Conservation (phyloP, 92 coral and sea anemone species). For the Pocillopora meandrina region DNA sequence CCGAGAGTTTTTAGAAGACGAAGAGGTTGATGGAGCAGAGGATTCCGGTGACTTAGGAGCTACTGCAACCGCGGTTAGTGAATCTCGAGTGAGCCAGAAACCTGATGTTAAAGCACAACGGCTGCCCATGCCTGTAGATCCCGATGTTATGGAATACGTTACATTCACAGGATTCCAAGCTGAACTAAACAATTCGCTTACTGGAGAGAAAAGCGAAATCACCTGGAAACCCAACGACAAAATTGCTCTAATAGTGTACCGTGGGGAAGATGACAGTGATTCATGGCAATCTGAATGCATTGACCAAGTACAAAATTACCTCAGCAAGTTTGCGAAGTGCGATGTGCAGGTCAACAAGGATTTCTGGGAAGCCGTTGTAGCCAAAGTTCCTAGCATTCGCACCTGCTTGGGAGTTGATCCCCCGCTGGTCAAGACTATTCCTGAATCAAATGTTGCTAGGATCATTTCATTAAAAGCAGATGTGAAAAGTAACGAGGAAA, state of each 20-base stretch:
- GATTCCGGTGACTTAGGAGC: neutral
- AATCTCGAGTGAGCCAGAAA: conserved; percentile 6
- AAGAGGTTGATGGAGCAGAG: conserved; percentile 5
- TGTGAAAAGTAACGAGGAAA: conserved; percentile 12
- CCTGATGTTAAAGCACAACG: conserved; percentile 23
- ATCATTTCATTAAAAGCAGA: conserved; percentile 53
- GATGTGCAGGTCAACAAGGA: conserved; percentile 48
- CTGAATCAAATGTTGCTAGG: conserved; percentile 5
- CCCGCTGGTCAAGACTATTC: conserved; percentile 30
- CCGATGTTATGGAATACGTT: conserved; percentile 71
- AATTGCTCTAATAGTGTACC: conserved; percentile 43
- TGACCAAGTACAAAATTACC: conserved; percentile 30
- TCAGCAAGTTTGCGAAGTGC: conserved; percentile 27
- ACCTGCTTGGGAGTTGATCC: conserved; percentile 46
- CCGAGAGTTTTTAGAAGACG: conserved; percentile 50
- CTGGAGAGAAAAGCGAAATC: conserved; percentile 28
- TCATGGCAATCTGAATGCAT: conserved; percentile 47
- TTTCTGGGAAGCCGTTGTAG: conserved; percentile 57
- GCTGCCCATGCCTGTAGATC: conserved; percentile 62
- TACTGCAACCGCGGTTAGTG: neutral
- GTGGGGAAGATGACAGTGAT: conserved; percentile 27
- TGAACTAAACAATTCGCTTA: conserved; percentile 46
- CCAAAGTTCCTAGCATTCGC: conserved; percentile 43
- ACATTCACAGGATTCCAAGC: conserved; percentile 22
- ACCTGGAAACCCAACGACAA: conserved; percentile 39